These are phyloP conservation scores for Natator depressus DNA, from an alignment of 2,113 vertebrate genomes.

Conservation along the genomic window DNA sequence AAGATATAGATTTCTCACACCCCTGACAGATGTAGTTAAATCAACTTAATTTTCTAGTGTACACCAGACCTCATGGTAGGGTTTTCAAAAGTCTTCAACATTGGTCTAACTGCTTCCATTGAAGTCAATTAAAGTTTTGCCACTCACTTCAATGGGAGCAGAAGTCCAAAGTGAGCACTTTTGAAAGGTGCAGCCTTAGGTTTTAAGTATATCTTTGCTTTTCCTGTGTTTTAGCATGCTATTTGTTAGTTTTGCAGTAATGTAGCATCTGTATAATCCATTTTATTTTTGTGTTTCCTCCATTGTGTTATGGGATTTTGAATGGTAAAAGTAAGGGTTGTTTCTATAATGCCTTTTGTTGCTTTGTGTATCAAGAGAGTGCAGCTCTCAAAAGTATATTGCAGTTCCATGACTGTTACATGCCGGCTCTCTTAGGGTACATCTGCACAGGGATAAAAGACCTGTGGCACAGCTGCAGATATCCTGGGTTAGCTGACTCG, in stretches of 20 bases:
- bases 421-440: neutral
- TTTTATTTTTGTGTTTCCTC: neutral
- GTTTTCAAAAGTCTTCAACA: neutral
- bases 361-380: neutral
- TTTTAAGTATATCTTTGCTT: neutral
- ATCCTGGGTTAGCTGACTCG: too few species aligned
- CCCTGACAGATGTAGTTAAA: too few species aligned
- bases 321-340: fast-evolving
- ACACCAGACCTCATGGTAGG: neutral
- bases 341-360: neutral
- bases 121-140: neutral
- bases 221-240: neutral
- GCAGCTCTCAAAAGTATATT: neutral
- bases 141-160: neutral
- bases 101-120: neutral
- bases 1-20: too few species aligned
- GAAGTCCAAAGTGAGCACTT: neutral
- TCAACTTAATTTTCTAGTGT: too few species aligned
- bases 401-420: fast-evolving
- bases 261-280: fast-evolving
- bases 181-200: neutral
- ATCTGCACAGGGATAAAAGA: neutral
- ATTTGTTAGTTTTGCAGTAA: neutral
- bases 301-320: neutral
- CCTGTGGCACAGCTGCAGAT: too few species aligned